Conservation (phyloP, 2,113 vertebrate genomes). For the Halcyon senegalensis region DNA sequence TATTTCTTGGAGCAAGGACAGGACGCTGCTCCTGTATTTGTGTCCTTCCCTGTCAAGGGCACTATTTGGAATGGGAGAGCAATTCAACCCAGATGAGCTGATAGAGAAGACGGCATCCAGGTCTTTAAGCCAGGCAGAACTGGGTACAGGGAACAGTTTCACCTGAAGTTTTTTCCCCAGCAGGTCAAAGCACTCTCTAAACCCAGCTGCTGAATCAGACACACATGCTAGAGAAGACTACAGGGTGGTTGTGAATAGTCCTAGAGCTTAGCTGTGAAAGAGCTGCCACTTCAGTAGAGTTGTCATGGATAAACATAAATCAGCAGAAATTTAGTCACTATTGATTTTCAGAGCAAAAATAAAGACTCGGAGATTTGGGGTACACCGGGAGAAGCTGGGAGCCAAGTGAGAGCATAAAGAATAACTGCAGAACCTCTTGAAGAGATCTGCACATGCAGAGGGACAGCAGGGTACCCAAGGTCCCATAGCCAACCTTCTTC, state of each 20-base stretch:
- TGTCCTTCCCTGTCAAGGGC: neutral
- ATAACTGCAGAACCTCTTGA: neutral
- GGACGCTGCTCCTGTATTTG: neutral
- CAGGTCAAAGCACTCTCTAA: neutral
- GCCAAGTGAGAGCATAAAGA: neutral
- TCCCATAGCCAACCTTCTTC: neutral
- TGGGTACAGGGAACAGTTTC: neutral
- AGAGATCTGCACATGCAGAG: neutral
- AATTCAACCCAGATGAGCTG: neutral
- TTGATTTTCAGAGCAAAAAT: neutral
- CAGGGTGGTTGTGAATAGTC: neutral
- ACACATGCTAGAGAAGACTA: neutral
- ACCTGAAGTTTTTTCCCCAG: neutral
- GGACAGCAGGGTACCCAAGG: neutral
- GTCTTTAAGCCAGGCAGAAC: neutral
- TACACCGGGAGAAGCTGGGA: neutral
- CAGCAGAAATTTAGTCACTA: neutral
- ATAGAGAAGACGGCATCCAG: neutral
- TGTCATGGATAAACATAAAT: neutral
- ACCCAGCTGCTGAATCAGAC: neutral
- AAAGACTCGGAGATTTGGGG: neutral
- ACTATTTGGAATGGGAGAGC: neutral
- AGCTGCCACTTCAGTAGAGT: neutral
- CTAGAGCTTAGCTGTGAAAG: neutral
- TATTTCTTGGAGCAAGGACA: conserved; percentile 15